Evolutionary conservation across 2,888 invertebrate genomes (phyloP), one percentile per base, ranked within the genome.

Genomic region (Drosophila kanekoi): DNA sequence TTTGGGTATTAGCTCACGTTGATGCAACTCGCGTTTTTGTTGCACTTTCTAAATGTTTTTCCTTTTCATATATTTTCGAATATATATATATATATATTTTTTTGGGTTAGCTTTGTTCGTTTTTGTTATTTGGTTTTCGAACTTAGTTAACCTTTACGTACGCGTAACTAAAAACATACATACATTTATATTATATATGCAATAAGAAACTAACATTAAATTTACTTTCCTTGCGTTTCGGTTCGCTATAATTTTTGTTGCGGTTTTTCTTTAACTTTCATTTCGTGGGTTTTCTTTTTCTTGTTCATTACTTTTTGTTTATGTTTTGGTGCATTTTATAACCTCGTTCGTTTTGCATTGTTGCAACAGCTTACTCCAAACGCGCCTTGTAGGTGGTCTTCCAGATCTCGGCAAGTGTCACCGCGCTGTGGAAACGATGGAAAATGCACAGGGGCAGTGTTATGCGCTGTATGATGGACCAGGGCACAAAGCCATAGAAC

Each of bases 361-460:
- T 44, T 37, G 51, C 9, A 48, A 51, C 58, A 58, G 76, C 93
- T 96, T 96, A 97, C 93, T 97, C 97, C 92, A 97, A 94, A 77
- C 97, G 95, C 84, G 97, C 96, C 93, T 97, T 97, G 94, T 98
- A 98, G 93, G 96, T 97, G 86, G 97, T 97, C 94, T 98, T 98
- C 98, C 98, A 98, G 86, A 98, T 97, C 93, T 98, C 98, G 77
- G 98, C 98, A 79, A 98, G 95, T 93, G 98, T 97, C 35, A 98
- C 98, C 32, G 98, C 97, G 69, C 97, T 97, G 93, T 98, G 98
- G 95, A 98, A 98, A 86, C 98, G 96, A 93, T 98, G 98, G 95
- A 98, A 98, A 92, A 98, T 98, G 94, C 97, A 98, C 80, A 98
- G 95, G 40, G 98, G 98, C 79, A 98, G 94, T 83, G 98, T 97